Conservation (phyloP, 2,797 vertebrate genomes). For the Sarcoramphus papa region DNA sequence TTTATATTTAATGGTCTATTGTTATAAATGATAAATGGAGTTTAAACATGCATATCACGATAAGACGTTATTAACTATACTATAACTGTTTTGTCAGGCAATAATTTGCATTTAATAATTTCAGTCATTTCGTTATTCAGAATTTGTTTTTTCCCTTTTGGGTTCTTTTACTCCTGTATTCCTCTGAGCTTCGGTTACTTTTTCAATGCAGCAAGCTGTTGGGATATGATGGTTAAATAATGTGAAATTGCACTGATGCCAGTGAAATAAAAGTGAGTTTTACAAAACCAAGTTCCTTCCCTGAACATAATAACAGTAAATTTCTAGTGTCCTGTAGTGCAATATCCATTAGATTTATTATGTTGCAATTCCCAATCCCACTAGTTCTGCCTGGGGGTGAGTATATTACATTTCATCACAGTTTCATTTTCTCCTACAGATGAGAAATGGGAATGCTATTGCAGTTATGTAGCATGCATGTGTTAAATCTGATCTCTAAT, state of each 20-base stretch:
- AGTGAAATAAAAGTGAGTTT: conserved; percentile 86
- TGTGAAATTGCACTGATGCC: conserved; percentile 76
- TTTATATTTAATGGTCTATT: neutral
- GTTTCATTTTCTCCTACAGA: conserved; percentile 99
- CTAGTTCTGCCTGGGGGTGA: conserved; percentile 95
- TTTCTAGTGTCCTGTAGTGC: conserved; percentile 87
- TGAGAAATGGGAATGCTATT: conserved; percentile 96
- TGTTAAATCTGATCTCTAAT: conserved; percentile 99
- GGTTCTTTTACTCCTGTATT: conserved; percentile 39
- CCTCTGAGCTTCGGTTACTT: conserved; percentile 55
- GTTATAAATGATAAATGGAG: conserved; percentile 7
- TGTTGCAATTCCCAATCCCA: conserved; percentile 96
- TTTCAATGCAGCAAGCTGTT: conserved; percentile 68
- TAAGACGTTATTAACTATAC: conserved; percentile 41
- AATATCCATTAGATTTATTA: conserved; percentile 99
- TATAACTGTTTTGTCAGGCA: neutral
- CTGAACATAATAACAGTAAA: conserved; percentile 86
- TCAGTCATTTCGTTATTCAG: conserved; percentile 32
- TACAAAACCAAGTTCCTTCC: conserved; percentile 78
- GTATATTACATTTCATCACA: conserved; percentile 99
- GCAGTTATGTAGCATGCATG: conserved; percentile 97
- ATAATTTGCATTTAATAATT: conserved; percentile 59
- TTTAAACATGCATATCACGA: conserved; percentile 4
- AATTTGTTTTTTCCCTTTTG: conserved; percentile 38
- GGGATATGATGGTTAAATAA: conserved; percentile 80